phyloP scores from a whole-genome alignment of 2,113 vertebrate genomes.

The Elephantulus edwardii region DNA sequence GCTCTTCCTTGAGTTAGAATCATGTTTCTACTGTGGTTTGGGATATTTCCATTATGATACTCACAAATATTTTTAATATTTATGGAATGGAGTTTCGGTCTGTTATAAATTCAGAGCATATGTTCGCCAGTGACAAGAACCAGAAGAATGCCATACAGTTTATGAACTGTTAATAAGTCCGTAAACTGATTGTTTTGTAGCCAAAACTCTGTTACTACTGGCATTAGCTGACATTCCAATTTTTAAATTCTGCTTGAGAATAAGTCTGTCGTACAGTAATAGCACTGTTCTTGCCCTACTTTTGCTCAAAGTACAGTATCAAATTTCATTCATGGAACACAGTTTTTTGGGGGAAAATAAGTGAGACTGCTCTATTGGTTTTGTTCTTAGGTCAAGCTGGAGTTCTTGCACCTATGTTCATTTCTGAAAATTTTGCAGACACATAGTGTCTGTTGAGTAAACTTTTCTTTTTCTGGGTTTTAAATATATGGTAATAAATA shows the following conservation, averaged over 20 bases:
- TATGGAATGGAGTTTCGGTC: constrained; percentile 78
- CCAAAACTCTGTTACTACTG: constrained; percentile 80
- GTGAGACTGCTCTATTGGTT: neutral
- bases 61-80: constrained; percentile 85
- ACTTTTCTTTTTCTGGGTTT: constrained; percentile 10
- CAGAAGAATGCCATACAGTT: constrained; percentile 82
- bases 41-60: constrained; percentile 77
- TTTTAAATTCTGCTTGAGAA: constrained; percentile 75
- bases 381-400: constrained; percentile 31
- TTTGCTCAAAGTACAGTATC: constrained; percentile 34
- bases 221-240: constrained; percentile 79
- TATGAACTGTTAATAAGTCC: constrained; percentile 86
- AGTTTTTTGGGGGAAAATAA: constrained; percentile 42
- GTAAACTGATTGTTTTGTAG: constrained; percentile 83
- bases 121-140: constrained; percentile 82
- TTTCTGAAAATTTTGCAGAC: constrained; percentile 37
- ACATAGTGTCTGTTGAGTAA: neutral
- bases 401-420: neutral
- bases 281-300: constrained; percentile 40
- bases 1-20: constrained; percentile 66
- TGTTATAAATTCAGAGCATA: constrained; percentile 83
- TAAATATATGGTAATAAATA: neutral
- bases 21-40: constrained; percentile 70
- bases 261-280: constrained; percentile 67
- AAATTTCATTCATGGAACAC: constrained; percentile 29